Conservation (phyloP, 1,140 invertebrate species). For the Patella vulgata region DNA sequence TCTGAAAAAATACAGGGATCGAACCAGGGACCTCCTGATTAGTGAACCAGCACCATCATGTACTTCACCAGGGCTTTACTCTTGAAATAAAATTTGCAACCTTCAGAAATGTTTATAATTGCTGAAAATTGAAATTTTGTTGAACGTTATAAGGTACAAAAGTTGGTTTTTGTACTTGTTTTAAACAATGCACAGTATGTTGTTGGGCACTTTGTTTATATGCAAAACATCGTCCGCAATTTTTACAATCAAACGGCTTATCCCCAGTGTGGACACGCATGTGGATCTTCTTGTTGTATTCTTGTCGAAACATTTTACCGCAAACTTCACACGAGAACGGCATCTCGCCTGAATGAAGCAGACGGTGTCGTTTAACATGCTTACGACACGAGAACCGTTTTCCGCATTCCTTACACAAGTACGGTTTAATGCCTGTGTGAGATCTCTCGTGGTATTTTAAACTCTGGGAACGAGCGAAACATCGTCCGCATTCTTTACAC, state of each 20-base stretch:
- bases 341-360: conserved; percentile 21
- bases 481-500: conserved; percentile 80
- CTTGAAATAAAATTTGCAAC: too few species aligned
- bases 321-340: conserved; percentile 24
- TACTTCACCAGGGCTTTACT: too few species aligned
- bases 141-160: too few species aligned
- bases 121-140: too few species aligned
- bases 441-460: conserved; percentile 92
- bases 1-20: too few species aligned
- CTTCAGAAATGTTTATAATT: too few species aligned
- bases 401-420: conserved; percentile 80
- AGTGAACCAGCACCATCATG: too few species aligned
- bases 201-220: too few species aligned
- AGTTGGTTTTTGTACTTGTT: too few species aligned
- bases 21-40: too few species aligned
- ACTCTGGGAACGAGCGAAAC: conserved; percentile 86
- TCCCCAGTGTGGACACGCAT: conserved; percentile 84
- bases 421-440: conserved; percentile 85
- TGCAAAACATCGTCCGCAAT: conserved; percentile 70
- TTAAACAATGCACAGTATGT: too few species aligned
- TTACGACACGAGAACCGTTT: conserved; percentile 74
- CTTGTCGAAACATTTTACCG: conserved; percentile 13
- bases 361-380: conserved; percentile 15
- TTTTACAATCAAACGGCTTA: conserved; percentile 79
- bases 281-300: conserved; percentile 13